Evolutionary conservation across 2,113 vertebrate species (phyloP).

Genomic region (Hemibagrus wyckioides): DNA sequence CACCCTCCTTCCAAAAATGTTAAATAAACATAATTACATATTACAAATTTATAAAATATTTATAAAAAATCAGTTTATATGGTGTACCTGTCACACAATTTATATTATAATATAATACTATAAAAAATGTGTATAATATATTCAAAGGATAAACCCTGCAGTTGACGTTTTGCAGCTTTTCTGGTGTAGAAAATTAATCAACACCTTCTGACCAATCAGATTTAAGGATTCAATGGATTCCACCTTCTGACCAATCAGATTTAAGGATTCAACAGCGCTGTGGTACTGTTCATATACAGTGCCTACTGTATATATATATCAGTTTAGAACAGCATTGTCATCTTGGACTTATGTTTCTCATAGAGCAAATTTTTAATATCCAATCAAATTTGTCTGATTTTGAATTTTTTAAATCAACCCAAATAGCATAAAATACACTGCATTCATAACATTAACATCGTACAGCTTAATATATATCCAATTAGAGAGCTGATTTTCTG

Average conservation of each 20-base stretch:
- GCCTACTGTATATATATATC: neutral
- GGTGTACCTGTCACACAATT: no score
- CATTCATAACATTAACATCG: neutral
- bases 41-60: no score
- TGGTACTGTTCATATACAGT: neutral
- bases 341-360: neutral
- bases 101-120: no score
- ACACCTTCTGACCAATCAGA: neutral
- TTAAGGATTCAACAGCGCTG: neutral
- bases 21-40: neutral
- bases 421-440: conserved; percentile 4
- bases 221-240: neutral
- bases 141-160: neutral
- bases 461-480: neutral
- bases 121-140: neutral
- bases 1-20: neutral
- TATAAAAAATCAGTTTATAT: no score
- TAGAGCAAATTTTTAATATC: neutral
- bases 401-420: neutral
- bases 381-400: neutral
- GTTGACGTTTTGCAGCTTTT: neutral
- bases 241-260: neutral
- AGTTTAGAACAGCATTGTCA: neutral
- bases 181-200: neutral
- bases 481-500: neutral